Evolutionary conservation across 2,797 vertebrate genomes (phyloP).

Genomic region (Malacoctenus gilli): DNA sequence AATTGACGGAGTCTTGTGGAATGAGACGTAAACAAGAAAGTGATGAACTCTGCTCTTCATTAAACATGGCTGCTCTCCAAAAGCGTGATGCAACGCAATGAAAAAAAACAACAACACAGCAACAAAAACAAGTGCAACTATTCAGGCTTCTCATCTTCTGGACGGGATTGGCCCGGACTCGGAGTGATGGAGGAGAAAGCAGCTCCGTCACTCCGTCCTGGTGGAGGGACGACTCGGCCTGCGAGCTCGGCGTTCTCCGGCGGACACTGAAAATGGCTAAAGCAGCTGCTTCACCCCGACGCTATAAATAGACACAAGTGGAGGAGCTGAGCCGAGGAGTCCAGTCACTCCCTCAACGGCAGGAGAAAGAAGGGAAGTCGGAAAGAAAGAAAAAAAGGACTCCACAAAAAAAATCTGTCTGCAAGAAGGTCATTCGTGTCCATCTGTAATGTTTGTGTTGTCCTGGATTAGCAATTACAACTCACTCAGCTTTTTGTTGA

Average conservation of each 20-base stretch:
- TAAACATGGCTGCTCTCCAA: background rate
- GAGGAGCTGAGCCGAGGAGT: conserved; percentile 63
- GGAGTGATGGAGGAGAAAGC: conserved; percentile 11
- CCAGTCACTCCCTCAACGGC: conserved; percentile 62
- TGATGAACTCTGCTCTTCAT: conserved; percentile 3
- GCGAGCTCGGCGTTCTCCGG: conserved; percentile 47
- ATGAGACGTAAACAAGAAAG: background rate
- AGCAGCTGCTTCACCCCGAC: conserved; percentile 71
- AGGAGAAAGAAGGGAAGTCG: conserved; percentile 38
- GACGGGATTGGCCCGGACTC: background rate
- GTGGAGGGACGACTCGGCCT: conserved; percentile 44
- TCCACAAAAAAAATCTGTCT: too few relatives aligned
- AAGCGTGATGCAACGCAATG: background rate
- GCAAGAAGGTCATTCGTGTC: too few relatives aligned
- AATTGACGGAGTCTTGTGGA: conserved; percentile 1
- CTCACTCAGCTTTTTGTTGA: too few relatives aligned
- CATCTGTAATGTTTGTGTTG: too few relatives aligned
- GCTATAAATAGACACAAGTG: conserved; percentile 76
- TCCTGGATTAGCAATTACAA: too few relatives aligned
- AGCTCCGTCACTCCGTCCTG: background rate
- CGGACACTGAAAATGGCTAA: conserved; percentile 66
- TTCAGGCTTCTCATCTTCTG: too few relatives aligned
- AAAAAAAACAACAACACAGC: background rate
- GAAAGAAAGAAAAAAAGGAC: conserved; percentile 36
- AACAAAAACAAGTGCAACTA: too few relatives aligned